phyloP scores from a whole-genome alignment of 1,140 invertebrate genomes.

The Trialeurodes vaporariorum region DNA sequence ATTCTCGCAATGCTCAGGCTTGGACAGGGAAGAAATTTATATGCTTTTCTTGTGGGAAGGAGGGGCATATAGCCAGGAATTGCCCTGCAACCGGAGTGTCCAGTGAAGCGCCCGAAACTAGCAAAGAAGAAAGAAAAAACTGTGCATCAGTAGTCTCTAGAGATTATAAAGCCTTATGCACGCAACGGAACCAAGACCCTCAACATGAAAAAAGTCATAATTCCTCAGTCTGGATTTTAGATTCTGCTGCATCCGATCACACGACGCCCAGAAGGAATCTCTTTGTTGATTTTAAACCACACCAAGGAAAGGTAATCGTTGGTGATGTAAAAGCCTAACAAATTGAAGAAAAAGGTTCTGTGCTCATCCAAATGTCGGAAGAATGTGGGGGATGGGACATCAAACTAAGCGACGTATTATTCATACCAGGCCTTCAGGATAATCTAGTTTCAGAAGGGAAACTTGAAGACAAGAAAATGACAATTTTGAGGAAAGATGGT shows the following conservation, averaged over 20 bases:
- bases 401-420: constrained; percentile 1
- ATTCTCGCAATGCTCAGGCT: too few relatives aligned
- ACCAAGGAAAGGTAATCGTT: neutral
- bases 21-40: neutral
- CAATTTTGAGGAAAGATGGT: neutral
- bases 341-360: neutral
- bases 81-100: too few relatives aligned
- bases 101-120: too few relatives aligned
- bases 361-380: neutral
- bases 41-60: neutral
- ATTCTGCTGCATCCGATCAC: neutral
- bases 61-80: neutral
- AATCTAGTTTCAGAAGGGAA: constrained; percentile 5
- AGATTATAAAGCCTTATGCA: neutral
- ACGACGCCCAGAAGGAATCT: neutral
- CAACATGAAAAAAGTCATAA: too few relatives aligned
- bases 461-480: constrained; percentile 3
- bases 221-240: neutral
- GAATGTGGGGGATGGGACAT: constrained; percentile 2
- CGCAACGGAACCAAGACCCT: neutral
- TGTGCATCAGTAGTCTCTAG: neutral
- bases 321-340: neutral
- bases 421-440: constrained; percentile 2
- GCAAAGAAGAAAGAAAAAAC: neutral
- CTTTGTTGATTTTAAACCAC: neutral